Evolutionary conservation across 2,888 invertebrate genomes (phyloP).

Genomic region (Euplexia lucipara): DNA sequence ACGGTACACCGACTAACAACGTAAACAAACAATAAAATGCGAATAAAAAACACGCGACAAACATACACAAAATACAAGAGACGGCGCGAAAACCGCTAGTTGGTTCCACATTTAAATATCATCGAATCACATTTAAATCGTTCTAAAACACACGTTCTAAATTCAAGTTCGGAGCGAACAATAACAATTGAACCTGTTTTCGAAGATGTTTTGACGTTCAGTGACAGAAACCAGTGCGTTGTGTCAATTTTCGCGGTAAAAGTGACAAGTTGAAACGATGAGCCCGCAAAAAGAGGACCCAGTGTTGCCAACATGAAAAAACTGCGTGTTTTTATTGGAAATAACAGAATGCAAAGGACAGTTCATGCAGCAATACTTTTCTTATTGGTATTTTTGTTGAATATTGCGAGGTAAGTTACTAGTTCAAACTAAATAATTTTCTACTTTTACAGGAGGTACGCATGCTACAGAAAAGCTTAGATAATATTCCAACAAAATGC

Average conservation of each 20-base stretch:
- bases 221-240: constrained; percentile 66
- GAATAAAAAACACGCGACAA: constrained; percentile 70
- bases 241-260: constrained; percentile 71
- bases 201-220: constrained; percentile 60
- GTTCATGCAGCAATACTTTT: constrained; percentile 80
- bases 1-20: constrained; percentile 74
- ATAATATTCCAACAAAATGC: constrained; percentile 15
- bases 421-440: constrained; percentile 31
- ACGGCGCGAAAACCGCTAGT: constrained; percentile 48
- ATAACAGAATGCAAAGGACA: constrained; percentile 85
- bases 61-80: constrained; percentile 65
- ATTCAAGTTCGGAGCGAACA: constrained; percentile 50
- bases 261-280: constrained; percentile 83
- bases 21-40: constrained; percentile 81
- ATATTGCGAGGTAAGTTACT: constrained; percentile 84
- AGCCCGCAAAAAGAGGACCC: constrained; percentile 80
- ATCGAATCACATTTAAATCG: constrained; percentile 23
- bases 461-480: not conserved
- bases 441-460: constrained; percentile 1
- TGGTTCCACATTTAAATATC: constrained; percentile 35
- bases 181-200: constrained; percentile 42
- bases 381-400: constrained; percentile 81
- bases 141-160: constrained; percentile 30
- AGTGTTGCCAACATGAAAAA: constrained; percentile 89
- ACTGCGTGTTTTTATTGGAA: constrained; percentile 71